phyloP scores from a whole-genome alignment of 2,113 vertebrate species.

The Gnathonemus echidnorhynchus region DNA sequence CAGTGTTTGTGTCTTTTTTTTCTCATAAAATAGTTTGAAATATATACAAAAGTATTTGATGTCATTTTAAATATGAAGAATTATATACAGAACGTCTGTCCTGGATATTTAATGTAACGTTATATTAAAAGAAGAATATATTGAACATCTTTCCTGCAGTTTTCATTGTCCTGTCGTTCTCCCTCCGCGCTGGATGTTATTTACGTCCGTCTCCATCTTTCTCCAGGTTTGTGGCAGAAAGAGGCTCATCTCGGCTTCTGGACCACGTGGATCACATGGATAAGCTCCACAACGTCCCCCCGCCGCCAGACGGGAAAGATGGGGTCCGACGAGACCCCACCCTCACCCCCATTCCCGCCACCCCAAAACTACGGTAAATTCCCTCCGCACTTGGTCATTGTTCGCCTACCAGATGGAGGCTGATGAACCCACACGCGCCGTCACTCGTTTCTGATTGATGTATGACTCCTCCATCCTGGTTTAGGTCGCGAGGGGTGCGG shows the following conservation, averaged over 20 bases:
- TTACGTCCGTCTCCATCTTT: neutral
- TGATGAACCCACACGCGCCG: neutral
- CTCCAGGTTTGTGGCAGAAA: slow-evolving; percentile 73
- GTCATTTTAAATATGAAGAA: neutral
- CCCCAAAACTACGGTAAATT: slow-evolving; percentile 44
- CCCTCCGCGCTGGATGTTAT: neutral
- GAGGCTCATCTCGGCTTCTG: slow-evolving; percentile 67
- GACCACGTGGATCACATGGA: slow-evolving; percentile 76
- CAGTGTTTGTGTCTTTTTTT: neutral
- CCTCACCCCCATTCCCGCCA: slow-evolving; percentile 30
- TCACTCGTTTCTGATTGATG: neutral
- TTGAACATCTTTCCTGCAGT: neutral
- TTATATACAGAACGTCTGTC: neutral
- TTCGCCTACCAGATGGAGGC: neutral
- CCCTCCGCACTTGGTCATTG: neutral
- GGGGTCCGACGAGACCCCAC: slow-evolving; percentile 8
- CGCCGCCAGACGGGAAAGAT: slow-evolving; percentile 38
- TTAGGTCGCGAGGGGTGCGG: slow-evolving; percentile 69
- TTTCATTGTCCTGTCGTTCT: neutral
- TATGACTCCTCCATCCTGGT: slow-evolving; percentile 3
- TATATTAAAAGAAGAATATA: neutral
- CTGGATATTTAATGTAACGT: neutral
- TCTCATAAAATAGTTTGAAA: neutral
- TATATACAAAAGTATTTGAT: neutral
- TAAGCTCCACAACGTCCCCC: slow-evolving; percentile 65